phyloP scores from a whole-genome alignment of 2,888 invertebrate genomes.

The Hyles lineata region DNA sequence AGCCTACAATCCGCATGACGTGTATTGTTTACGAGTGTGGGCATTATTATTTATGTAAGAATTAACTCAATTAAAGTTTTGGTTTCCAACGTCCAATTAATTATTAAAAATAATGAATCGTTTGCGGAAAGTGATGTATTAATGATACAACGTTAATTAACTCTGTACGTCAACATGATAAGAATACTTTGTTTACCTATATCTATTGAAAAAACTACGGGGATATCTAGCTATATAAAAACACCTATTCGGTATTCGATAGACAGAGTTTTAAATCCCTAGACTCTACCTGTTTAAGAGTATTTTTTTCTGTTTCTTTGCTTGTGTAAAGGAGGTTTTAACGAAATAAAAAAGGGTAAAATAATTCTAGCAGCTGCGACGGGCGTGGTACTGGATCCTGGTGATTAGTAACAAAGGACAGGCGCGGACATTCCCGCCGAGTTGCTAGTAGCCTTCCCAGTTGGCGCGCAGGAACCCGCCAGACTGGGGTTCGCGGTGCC shows the following conservation, averaged over 20 bases:
- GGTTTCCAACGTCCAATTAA: no score
- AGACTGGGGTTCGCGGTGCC: slow-evolving; percentile 27
- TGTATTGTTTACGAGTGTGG: background rate
- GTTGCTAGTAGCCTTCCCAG: slow-evolving; percentile 6
- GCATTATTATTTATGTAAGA: background rate
- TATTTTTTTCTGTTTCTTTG: background rate
- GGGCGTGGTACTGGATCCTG: background rate
- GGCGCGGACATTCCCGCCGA: slow-evolving; percentile 13
- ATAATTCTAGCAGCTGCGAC: slow-evolving; percentile 15
- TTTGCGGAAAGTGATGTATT: no score
- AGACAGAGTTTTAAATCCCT: no score
- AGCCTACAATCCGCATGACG: background rate
- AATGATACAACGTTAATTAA: no score
- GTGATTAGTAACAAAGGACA: slow-evolving; percentile 21
- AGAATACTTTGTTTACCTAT: no score
- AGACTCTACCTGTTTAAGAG: no score
- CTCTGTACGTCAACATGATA: no score
- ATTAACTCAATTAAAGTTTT: no score
- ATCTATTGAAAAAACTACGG: no score
- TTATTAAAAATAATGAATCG: no score
- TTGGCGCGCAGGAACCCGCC: background rate
- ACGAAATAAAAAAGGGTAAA: background rate
- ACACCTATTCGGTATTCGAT: no score
- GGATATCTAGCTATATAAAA: no score
- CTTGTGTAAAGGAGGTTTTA: background rate